phyloP scores from a whole-genome alignment of 2,113 vertebrate genomes.

The Sylvilagus bachmani region DNA sequence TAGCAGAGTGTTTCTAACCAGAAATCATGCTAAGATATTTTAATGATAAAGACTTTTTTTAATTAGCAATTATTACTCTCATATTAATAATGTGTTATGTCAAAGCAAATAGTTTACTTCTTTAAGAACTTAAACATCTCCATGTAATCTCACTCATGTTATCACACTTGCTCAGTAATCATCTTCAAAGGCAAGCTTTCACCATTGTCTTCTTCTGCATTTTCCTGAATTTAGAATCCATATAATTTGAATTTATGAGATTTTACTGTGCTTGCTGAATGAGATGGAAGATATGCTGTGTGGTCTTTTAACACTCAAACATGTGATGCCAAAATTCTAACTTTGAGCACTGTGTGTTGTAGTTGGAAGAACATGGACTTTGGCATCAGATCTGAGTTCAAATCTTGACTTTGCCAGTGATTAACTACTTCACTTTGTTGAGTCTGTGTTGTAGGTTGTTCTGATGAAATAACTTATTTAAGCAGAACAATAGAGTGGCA shows the following conservation, averaged over 20 bases:
- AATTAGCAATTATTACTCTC: slow-evolving; percentile 14
- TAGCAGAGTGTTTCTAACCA: slow-evolving; percentile 54
- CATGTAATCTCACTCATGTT: slow-evolving; percentile 37
- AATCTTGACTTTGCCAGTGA: slow-evolving; percentile 57
- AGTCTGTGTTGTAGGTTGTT: neutral
- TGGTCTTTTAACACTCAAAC: slow-evolving; percentile 44
- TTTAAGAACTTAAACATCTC: neutral
- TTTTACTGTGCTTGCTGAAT: slow-evolving; percentile 72
- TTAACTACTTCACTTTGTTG: slow-evolving; percentile 5
- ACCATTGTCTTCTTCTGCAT: neutral
- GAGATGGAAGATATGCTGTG: neutral
- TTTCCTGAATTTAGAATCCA: slow-evolving; percentile 6
- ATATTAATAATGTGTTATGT: slow-evolving; percentile 31
- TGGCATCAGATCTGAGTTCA: slow-evolving; percentile 45
- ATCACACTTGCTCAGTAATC: slow-evolving; percentile 51
- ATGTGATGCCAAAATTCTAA: slow-evolving; percentile 13
- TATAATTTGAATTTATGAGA: slow-evolving; percentile 67
- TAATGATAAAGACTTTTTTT: slow-evolving; percentile 16
- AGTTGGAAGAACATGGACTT: slow-evolving; percentile 41
- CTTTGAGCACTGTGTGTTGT: slow-evolving; percentile 27
- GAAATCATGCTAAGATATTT: slow-evolving; percentile 47
- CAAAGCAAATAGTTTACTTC: slow-evolving; percentile 7
- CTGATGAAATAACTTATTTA: slow-evolving; percentile 33
- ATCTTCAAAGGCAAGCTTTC: slow-evolving; percentile 15
- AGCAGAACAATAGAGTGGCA: neutral